Base-by-base conservation (phyloP, 2,113 vertebrate genomes). In the Onychostruthus taczanowskii region DNA sequence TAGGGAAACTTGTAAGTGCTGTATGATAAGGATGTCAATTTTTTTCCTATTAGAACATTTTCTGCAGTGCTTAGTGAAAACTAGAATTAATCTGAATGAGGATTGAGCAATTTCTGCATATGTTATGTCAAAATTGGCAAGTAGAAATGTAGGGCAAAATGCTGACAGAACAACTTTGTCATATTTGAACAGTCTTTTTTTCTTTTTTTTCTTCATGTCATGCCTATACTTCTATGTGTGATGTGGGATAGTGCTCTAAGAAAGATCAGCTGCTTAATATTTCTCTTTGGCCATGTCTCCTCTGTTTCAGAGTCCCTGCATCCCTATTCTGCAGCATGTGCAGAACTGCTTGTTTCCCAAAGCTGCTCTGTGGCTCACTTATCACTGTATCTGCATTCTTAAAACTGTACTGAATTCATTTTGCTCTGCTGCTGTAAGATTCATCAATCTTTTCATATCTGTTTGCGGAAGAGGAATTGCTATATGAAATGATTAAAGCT, bases 31-130 rank as follows among this genome's bases (percentile, higher is more conserved):
- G 35, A 66, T 74, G 55, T 43, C 14, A 7, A 6, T 58, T 59
- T 72, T 73, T 92, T 16, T 7, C 3, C 35, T 79, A 11, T 92
- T 53, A 56, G 74, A 79, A 74, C 19, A 17, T 58, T 94, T 52
- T 89, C 53, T 94, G 33, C 77, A 86, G 28, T 73, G 9, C 56
- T 92, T 74, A 16, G 16, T 88, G 41, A 88, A 95, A 94, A 86
- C 56, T 47, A 7, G 47, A 74, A 69, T 87, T 74, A 37, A 49
- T 87, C 55, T 81, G 44, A 77, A 63, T 63, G 30, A 90, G n/a
- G 56, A 24, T 7, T 87, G 68, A 72, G 47, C 14, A 77, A 10
- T 90, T 73, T 92, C 62, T 68, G 72, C 53, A 69, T 63, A 13
- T 43, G 37, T 50, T 90, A 13, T 70, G 61, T 84, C 37, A 81